Evolutionary conservation across 1,140 invertebrate species (phyloP).

Genomic region (Papilio machaon): DNA sequence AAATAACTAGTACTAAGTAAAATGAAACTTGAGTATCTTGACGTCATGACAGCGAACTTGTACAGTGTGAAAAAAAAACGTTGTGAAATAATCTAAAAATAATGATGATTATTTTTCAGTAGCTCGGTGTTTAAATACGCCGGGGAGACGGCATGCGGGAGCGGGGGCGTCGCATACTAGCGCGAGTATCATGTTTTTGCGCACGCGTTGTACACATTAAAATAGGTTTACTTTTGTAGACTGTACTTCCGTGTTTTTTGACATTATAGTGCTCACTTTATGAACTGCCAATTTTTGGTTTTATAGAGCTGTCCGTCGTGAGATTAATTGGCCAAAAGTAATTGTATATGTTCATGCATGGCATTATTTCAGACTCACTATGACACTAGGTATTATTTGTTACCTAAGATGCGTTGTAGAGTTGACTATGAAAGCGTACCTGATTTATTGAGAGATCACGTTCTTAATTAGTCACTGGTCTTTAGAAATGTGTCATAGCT

Average conservation of each 20-base stretch:
- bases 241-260: not conserved
- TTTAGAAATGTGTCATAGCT: slow-evolving; percentile 9
- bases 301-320: too few relatives aligned
- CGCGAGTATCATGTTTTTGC: not conserved
- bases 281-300: too few relatives aligned
- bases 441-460: slow-evolving; percentile 4
- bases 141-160: too few relatives aligned
- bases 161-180: not conserved
- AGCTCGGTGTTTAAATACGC: too few relatives aligned
- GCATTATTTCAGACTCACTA: not conserved
- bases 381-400: not conserved
- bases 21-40: not conserved
- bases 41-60: not conserved
- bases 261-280: not conserved
- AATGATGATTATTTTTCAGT: too few relatives aligned
- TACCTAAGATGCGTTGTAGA: not conserved
- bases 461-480: not conserved
- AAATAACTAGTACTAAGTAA: not conserved
- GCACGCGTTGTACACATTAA: not conserved
- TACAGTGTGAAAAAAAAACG: not conserved
- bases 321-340: too few relatives aligned
- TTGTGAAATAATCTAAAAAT: slow-evolving; percentile 6
- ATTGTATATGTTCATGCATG: too few relatives aligned
- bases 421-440: not conserved
- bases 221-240: not conserved